A percentile compares a stretch with the other conserved stretches of the same genome.
phyloP scores from a whole-genome alignment of 2,888 invertebrate genomes.

The Graphium colonna region DNA sequence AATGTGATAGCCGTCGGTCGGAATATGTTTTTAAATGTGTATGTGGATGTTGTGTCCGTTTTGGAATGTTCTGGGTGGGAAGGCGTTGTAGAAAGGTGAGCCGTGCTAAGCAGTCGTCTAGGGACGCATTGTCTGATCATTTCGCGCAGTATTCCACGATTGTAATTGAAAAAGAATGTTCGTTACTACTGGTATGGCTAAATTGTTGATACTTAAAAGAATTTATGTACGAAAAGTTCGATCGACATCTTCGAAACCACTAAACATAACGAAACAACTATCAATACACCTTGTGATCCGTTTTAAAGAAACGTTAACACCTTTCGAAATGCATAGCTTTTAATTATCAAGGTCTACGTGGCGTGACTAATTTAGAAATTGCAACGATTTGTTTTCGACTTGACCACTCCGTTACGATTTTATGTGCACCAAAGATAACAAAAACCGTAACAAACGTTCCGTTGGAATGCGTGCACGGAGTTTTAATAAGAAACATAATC shows the following conservation, averaged over 20 bases:
- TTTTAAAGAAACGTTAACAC: slow-evolving; percentile 1
- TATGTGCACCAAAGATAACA: slow-evolving; percentile 12
- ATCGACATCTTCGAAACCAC: background rate
- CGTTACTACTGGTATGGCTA: background rate
- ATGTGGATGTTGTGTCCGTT: slow-evolving; percentile 31
- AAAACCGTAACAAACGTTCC: slow-evolving; percentile 7
- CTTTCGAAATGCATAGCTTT: slow-evolving; percentile 6
- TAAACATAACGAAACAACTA: too few relatives aligned
- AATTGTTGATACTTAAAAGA: too few relatives aligned
- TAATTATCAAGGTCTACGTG: slow-evolving; percentile 21
- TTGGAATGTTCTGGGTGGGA: slow-evolving; percentile 27
- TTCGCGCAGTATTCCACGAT: slow-evolving; percentile 7
- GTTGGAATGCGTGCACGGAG: background rate
- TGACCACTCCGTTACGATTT: background rate
- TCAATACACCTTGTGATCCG: too few relatives aligned
- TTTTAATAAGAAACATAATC: background rate
- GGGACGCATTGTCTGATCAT: slow-evolving; percentile 10
- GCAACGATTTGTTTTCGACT: slow-evolving; percentile 9
- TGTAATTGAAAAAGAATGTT: background rate
- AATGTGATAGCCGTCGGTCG: slow-evolving; percentile 33
- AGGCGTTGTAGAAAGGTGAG: slow-evolving; percentile 24
- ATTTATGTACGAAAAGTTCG: background rate
- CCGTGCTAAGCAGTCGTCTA: slow-evolving; percentile 14
- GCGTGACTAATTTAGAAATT: slow-evolving; percentile 10
- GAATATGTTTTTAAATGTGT: slow-evolving; percentile 26